Evolutionary conservation across 2,888 invertebrate genomes (phyloP), one percentile per base, ranked within the genome.

Genomic region (Sesia apiformis): DNA sequence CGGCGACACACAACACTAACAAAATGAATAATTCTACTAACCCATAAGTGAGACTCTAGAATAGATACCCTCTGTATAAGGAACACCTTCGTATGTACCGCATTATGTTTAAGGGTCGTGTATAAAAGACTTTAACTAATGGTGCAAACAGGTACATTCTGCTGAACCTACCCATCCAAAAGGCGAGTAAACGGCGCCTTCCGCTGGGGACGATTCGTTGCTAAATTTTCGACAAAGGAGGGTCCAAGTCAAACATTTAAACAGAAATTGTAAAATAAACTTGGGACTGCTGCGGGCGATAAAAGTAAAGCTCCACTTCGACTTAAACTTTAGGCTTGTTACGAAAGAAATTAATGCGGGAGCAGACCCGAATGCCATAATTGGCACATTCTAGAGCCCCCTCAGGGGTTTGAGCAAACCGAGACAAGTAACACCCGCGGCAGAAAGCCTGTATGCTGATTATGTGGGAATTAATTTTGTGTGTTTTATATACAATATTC

Each of bases 281-380:
- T 46, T 23, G 23, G 46, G 46, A 8, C 46, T 46, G 46, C 1
- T 46, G 8, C 46, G 46, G 23, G 23, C 46, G 46, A 46, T 46
- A 46, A 46, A 46, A 46, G 46, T 46, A 46, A 46, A 46, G 23
- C 46, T 0, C 46, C 46, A 8, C 8, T 46, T 23, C 4, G 46
- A 46, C 46, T 46, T 23, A n/a, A 46, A 46, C 46, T 46, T 46
- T 46, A 23, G 46, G 8, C 46, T 46, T 46, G 46, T 46, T 46
- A 46, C 46, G 8, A 46, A 46, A 46, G 46, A 46, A 55, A 60
- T 58, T 56, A 54, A 59, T 60, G 58, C 58, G 50, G 5, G 54
- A 54, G 51, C 56, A 57, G 52, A 57, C 52, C 58, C 53, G 49
- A 55, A 46, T 51, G 50, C 40, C 52, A 52, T 56, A 55, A 53